Evolutionary conservation across 2,888 invertebrate species (phyloP).

Genomic region (Epiblema foenella): DNA sequence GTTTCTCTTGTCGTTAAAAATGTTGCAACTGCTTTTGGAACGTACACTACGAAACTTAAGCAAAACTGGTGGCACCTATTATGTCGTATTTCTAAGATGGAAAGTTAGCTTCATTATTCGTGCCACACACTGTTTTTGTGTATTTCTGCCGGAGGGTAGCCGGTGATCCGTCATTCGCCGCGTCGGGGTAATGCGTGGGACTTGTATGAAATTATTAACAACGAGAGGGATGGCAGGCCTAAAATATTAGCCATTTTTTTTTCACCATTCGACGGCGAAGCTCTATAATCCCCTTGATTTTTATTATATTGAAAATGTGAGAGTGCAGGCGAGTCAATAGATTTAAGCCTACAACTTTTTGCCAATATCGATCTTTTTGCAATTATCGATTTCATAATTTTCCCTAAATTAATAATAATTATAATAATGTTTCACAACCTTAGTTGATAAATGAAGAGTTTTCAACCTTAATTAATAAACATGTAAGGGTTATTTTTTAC

Average conservation of each 20-base stretch:
- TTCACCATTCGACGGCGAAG: constrained; percentile 15
- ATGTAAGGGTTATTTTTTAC: too few species aligned
- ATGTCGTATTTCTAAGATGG: constrained; percentile 26
- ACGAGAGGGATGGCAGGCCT: constrained; percentile 46
- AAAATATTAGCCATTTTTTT: constrained; percentile 39
- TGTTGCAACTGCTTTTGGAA: neutral
- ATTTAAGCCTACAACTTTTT: neutral
- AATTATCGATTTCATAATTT: too few species aligned
- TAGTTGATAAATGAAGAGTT: too few species aligned
- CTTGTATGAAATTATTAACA: constrained; percentile 69
- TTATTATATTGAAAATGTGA: neutral
- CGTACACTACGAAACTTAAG: neutral
- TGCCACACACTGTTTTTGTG: constrained; percentile 30
- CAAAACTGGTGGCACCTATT: constrained; percentile 11
- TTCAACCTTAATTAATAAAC: too few species aligned
- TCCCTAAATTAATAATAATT: too few species aligned
- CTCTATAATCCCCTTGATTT: constrained; percentile 2
- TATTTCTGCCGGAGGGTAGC: constrained; percentile 37
- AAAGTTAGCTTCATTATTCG: constrained; percentile 31
- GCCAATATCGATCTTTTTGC: too few species aligned
- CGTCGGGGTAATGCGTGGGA: constrained; percentile 64
- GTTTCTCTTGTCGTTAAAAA: too few species aligned
- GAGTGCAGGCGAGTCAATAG: neutral
- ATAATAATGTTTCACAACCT: too few species aligned
- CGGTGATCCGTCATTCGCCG: constrained; percentile 68